Evolutionary conservation across 2,797 vertebrate genomes (phyloP).

Genomic region (Dendrocincla fuliginosa): DNA sequence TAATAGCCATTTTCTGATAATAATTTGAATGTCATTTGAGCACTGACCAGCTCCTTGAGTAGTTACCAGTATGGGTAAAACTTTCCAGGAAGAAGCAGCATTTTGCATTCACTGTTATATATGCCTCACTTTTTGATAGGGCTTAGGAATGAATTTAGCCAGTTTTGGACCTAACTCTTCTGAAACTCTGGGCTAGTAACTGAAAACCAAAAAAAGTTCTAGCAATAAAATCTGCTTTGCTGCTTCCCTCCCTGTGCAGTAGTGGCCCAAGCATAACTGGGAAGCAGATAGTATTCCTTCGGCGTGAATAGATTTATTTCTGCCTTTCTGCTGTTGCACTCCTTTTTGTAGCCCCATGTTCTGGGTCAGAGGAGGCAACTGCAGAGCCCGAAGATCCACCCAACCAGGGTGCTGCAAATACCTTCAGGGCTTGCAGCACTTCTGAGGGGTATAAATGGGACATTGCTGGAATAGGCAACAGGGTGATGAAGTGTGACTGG

Average conservation of each 20-base stretch:
- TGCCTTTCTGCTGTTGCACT: fast-evolving
- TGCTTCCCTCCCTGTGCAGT: neutral
- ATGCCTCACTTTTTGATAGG: neutral
- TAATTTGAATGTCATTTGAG: neutral
- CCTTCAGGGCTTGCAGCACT: neutral
- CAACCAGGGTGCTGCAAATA: neutral
- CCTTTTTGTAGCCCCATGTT: neutral
- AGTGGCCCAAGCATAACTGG: neutral
- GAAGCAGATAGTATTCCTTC: neutral
- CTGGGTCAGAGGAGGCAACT: neutral
- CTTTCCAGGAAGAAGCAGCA: neutral
- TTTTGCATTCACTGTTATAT: neutral
- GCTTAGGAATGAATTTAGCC: neutral
- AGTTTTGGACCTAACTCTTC: neutral
- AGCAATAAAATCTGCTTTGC: neutral
- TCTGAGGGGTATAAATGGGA: neutral
- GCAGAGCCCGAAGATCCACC: neutral
- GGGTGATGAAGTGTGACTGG: fast-evolving
- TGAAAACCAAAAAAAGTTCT: neutral
- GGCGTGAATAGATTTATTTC: neutral
- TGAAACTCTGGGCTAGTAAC: neutral
- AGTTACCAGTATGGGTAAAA: neutral
- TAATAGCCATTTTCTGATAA: neutral
- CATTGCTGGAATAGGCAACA: neutral
- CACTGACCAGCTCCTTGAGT: neutral